These are phyloP conservation scores for Chrysina gloriosa DNA, from an alignment of 2,888 invertebrate genomes.

Conservation along the genomic window DNA sequence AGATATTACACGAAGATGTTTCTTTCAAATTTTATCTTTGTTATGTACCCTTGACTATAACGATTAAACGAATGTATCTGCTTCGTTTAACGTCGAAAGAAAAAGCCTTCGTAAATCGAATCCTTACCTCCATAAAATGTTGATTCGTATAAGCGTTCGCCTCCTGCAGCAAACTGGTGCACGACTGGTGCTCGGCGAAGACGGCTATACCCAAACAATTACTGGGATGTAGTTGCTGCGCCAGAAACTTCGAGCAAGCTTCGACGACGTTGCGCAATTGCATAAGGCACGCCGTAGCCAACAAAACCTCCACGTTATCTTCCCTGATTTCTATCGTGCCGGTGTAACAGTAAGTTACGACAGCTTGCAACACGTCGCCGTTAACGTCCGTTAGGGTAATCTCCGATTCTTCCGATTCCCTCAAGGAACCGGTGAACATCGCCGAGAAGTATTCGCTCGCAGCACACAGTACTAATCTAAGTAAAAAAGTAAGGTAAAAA, in stretches of 20 bases:
- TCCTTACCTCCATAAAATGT: slow-evolving; percentile 78
- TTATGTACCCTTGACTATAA: too few species aligned
- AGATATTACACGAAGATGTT: too few species aligned
- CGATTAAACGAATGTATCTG: too few species aligned
- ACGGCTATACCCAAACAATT: slow-evolving; percentile 94
- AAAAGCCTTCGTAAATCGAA: background rate
- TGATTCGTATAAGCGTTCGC: slow-evolving; percentile 88
- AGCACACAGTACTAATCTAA: slow-evolving; percentile 87
- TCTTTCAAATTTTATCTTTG: too few species aligned
- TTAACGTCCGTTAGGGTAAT: slow-evolving; percentile 87
- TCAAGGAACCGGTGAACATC: slow-evolving; percentile 91
- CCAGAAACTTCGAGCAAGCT: slow-evolving; percentile 90
- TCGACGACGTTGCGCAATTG: slow-evolving; percentile 88
- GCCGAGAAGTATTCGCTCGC: slow-evolving; percentile 95
- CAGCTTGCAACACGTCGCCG: slow-evolving; percentile 84
- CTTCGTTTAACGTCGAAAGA: background rate
- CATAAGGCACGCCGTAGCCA: slow-evolving; percentile 89
- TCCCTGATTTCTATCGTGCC: slow-evolving; percentile 86
- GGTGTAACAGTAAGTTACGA: slow-evolving; percentile 93
- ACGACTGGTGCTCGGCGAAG: slow-evolving; percentile 94
- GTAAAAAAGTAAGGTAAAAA: slow-evolving; percentile 47
- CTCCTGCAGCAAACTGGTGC: slow-evolving; percentile 80
- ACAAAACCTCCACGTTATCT: slow-evolving; percentile 89
- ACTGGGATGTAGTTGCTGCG: slow-evolving; percentile 91
- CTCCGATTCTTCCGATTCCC: slow-evolving; percentile 86